Base-by-base conservation (phyloP, 2,797 vertebrate genomes). In the Crocodylus rhombifer region DNA sequence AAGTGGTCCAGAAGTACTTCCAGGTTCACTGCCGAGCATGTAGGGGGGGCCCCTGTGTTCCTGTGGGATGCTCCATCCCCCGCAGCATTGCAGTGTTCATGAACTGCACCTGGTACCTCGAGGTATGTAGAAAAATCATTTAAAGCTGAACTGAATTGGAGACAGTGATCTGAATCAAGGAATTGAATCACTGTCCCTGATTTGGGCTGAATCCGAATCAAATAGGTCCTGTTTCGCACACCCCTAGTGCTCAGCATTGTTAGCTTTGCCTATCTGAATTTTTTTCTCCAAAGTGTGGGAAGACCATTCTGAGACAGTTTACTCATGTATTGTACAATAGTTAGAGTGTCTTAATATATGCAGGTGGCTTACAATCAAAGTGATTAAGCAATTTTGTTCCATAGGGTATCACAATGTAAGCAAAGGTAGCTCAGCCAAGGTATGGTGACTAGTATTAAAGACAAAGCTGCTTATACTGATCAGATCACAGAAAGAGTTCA, bases 191-290 rank as follows among this genome's bases (percentile, higher is more conserved):
- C 10, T 51, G 42, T 7, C 42, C 42, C 42, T 9, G 10, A 11
- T 51, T 11, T 51, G 42, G 42, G 42, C 42, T 51, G 42, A 51
- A 51, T 51, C 42, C 9, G 3, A 51, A 51, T 51, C 10, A 10
- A 51, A 51, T 51, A 51, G 42, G 42, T 9, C 7, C 9, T 51
- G 42, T 51, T 51, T 51, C 42, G 10, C 42, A 51, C 42, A 51
- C 42, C 42, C 42, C 9, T 10, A 51, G 51, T 64, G 17, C 26
- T 64, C 77, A 71, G 5, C 77, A 3, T 28, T 7, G 18, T 90
- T 89, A 82, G 42, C n/a, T 89, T 85, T 79, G 9, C 62, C 96
- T 93, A 94, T 84, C 83, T 87, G 4, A 36, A 56, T 82, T 6
- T 36, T 10, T 30, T 88, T 91, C 84, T 21, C 33, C 15, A 87